phyloP scores from a whole-genome alignment of 2,797 vertebrate species.

The Dermochelys coriacea region DNA sequence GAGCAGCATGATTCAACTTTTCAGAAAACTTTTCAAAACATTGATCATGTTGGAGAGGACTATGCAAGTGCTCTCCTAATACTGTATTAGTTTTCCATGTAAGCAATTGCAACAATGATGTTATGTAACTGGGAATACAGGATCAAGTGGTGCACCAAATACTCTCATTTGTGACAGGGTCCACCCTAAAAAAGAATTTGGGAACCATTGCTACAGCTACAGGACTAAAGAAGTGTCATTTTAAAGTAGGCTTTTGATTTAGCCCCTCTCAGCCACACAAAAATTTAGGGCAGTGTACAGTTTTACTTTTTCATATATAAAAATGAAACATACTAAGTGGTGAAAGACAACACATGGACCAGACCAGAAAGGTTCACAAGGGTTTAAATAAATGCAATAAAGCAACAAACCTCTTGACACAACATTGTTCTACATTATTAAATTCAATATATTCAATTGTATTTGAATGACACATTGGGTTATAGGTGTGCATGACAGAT shows the following conservation, averaged over 20 bases:
- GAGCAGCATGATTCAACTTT: too few species aligned
- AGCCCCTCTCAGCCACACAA: not conserved
- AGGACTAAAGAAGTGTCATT: not conserved
- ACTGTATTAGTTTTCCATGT: not conserved
- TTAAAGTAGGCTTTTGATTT: not conserved
- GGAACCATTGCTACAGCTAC: not conserved
- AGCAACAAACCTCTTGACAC: not conserved
- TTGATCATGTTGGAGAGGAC: not conserved
- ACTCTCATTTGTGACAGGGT: constrained; percentile 10
- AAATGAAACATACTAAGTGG: not conserved
- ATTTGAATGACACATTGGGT: not conserved
- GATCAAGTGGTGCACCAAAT: not conserved
- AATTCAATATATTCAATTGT: not conserved
- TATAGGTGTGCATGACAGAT: not conserved
- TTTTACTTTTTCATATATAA: not conserved
- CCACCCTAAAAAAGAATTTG: not conserved
- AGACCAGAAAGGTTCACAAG: not conserved
- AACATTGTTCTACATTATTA: not conserved
- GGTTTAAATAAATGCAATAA: not conserved
- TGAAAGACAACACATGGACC: not conserved
- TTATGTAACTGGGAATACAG: not conserved
- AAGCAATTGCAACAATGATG: not conserved
- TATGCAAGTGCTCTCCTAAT: not conserved
- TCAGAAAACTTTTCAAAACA: too few species aligned
- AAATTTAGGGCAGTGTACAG: not conserved